These are phyloP conservation scores for Grallaria varia DNA, from an alignment of 2,113 vertebrate genomes.

Conservation along the genomic window DNA sequence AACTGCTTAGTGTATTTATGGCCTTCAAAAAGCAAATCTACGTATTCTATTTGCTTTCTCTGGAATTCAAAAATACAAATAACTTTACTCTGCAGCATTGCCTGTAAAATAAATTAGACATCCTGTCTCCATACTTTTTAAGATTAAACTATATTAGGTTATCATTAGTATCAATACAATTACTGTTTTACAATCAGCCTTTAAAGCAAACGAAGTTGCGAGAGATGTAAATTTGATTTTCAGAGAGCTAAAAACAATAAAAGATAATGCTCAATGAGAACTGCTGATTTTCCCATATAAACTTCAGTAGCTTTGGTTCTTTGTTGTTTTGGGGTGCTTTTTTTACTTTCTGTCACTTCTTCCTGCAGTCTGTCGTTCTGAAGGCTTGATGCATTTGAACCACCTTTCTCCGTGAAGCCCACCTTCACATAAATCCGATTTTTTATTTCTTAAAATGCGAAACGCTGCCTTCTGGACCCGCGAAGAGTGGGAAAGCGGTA, in stretches of 20 bases:
- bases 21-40: not conserved
- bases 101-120: not conserved
- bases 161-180: not conserved
- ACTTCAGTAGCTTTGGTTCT: not conserved
- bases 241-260: not conserved
- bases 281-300: not conserved
- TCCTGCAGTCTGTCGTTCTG: not conserved
- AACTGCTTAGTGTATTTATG: not conserved
- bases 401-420: not conserved
- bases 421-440: not conserved
- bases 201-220: not conserved
- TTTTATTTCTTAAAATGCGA: not conserved
- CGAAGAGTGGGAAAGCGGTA: rapidly evolving
- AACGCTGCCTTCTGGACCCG: not conserved
- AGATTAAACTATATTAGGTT: not conserved
- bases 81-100: not conserved
- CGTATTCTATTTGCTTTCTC: not conserved
- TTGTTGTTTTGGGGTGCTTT: not conserved
- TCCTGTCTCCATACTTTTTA: not conserved
- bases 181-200: not conserved
- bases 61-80: not conserved
- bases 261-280: not conserved
- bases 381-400: not conserved
- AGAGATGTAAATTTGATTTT: not conserved
- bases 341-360: not conserved